Percentiles rank a stretch among this genome's conserved stretches.
Conservation (phyloP, 92 coral and sea anemone species). For the Phenganax stokvisi region DNA sequence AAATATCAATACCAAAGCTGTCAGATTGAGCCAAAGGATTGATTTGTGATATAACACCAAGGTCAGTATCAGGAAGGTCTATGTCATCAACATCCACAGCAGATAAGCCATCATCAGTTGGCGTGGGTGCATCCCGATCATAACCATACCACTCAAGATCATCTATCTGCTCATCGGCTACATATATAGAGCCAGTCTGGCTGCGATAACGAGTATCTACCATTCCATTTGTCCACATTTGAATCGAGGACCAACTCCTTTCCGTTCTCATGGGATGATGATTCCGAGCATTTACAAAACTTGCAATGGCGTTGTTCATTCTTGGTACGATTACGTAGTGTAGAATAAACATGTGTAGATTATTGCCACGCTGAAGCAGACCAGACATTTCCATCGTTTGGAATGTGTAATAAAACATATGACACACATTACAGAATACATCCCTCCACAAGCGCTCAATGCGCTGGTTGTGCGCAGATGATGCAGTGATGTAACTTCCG, state of each 20-base stretch:
- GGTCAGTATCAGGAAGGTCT: background rate
- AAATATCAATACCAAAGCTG: slow-evolving; percentile 39
- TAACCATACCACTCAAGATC: slow-evolving; percentile 43
- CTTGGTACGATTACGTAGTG: slow-evolving; percentile 35
- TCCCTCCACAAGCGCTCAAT: slow-evolving; percentile 32
- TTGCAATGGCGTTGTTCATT: slow-evolving; percentile 41
- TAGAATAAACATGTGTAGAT: slow-evolving; percentile 30
- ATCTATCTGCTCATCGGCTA: slow-evolving; percentile 11
- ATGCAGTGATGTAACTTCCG: slow-evolving; percentile 21
- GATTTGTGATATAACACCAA: slow-evolving; percentile 30
- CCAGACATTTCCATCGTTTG: slow-evolving; percentile 27
- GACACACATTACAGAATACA: slow-evolving; percentile 30
- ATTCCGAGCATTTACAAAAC: slow-evolving; percentile 52
- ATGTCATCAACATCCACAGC: slow-evolving; percentile 41
- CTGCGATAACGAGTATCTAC: slow-evolving; percentile 39
- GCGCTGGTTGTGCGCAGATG: slow-evolving; percentile 31
- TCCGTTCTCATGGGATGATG: slow-evolving; percentile 55
- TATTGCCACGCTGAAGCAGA: background rate
- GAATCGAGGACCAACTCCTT: slow-evolving; percentile 51
- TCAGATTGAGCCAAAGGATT: slow-evolving; percentile 40
- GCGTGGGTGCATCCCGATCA: slow-evolving; percentile 45
- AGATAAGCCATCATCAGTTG: slow-evolving; percentile 41
- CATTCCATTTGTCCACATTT: slow-evolving; percentile 63
- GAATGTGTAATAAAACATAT: slow-evolving; percentile 30
- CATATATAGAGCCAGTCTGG: background rate